Conservation (phyloP, 1,140 invertebrate species). For the Pentalonia nigronervosa region DNA sequence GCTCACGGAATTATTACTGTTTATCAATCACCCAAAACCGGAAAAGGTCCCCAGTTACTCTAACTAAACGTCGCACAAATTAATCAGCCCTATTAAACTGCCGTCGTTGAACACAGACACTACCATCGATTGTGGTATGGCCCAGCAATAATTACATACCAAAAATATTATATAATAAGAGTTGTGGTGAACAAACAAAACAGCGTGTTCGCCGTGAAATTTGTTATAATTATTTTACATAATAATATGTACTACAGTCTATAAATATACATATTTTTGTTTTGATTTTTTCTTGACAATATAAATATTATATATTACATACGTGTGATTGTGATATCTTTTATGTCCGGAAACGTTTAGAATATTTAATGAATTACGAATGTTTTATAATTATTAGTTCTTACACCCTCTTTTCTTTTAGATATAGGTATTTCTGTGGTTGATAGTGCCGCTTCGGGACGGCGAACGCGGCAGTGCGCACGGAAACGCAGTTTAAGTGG, state of each 20-base stretch:
- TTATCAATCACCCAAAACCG: neutral
- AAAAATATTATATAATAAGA: neutral
- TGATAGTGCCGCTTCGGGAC: neutral
- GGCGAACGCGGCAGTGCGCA: neutral
- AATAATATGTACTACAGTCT: neutral
- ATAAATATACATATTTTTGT: neutral
- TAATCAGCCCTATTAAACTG: neutral
- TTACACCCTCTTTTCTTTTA: neutral
- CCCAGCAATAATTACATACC: neutral
- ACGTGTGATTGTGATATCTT: neutral
- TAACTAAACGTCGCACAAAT: neutral
- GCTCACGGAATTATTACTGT: neutral
- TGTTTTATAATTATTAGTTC: neutral
- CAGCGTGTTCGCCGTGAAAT: neutral
- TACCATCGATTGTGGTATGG: neutral
- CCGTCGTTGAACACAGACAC: neutral
- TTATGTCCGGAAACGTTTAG: neutral
- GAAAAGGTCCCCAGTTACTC: neutral
- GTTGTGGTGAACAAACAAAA: neutral
- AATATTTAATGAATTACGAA: slow-evolving; percentile 27
- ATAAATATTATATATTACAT: neutral
- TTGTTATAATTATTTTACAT: neutral
- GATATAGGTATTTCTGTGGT: slow-evolving; percentile 16
- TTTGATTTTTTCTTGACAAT: neutral
- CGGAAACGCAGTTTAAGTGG: slow-evolving; percentile 32